Conservation (phyloP, 2,113 vertebrate genomes). For the Menidia beryllina region DNA sequence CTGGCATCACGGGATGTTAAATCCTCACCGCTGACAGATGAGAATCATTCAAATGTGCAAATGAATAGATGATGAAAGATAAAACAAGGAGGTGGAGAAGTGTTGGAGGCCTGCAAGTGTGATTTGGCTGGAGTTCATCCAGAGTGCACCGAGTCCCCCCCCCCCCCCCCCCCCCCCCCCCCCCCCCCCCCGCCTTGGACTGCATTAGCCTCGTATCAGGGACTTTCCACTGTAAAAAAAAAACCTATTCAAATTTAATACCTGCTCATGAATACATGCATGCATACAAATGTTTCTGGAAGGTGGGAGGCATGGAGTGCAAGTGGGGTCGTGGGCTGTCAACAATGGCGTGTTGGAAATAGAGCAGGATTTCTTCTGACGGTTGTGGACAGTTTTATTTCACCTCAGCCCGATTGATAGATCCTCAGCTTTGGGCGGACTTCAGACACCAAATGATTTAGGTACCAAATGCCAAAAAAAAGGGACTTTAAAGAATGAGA, state of each 20-base stretch:
- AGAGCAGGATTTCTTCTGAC: conserved; percentile 12
- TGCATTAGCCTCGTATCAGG: conserved; percentile 61
- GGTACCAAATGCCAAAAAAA: too few species aligned
- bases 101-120: conserved; percentile 46
- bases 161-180: conserved; percentile 29
- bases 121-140: conserved; percentile 67
- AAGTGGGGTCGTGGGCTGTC: conserved; percentile 65
- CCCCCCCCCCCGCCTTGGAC: conserved; percentile 31
- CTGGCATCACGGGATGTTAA: conserved; percentile 17
- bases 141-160: conserved; percentile 63
- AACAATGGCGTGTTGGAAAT: conserved; percentile 40
- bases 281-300: conserved; percentile 69
- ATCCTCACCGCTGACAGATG: conserved; percentile 45
- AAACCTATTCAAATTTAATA: conserved; percentile 71
- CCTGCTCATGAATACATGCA: conserved; percentile 77
- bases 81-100: conserved; percentile 35
- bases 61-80: conserved; percentile 54
- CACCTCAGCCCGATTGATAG: conserved; percentile 16
- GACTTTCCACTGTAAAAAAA: conserved; percentile 69
- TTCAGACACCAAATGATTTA: too few species aligned
- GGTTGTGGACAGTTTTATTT: conserved; percentile 2
- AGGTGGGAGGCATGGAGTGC: conserved; percentile 46
- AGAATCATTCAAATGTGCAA: conserved; percentile 58
- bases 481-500: too few species aligned
- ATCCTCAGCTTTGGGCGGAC: not conserved